phyloP scores from a whole-genome alignment of 2,113 vertebrate genomes.

The Oplegnathus fasciatus region DNA sequence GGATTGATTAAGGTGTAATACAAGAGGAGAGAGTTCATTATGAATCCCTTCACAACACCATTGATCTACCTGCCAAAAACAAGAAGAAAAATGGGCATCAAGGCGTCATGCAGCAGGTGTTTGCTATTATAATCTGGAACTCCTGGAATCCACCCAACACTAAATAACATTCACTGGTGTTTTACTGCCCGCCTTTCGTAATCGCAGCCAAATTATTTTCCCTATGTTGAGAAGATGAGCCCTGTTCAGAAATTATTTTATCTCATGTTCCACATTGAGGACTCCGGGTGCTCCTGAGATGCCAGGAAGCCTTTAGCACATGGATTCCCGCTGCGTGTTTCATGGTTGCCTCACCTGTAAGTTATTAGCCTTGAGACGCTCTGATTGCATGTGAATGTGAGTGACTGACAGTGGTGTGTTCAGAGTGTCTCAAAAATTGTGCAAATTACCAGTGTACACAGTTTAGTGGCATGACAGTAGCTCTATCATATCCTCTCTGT shows the following conservation, averaged over 20 bases:
- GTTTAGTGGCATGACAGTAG: too few relatives aligned
- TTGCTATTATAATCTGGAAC: background rate
- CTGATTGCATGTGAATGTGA: too few relatives aligned
- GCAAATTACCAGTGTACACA: too few relatives aligned
- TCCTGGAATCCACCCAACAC: constrained; percentile 1
- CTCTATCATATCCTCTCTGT: too few relatives aligned
- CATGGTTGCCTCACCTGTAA: background rate
- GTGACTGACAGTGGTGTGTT: too few relatives aligned
- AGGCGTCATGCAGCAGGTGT: constrained; percentile 6
- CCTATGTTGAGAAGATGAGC: background rate
- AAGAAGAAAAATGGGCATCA: constrained; percentile 6
- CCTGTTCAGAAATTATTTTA: background rate
- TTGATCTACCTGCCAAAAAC: constrained; percentile 18
- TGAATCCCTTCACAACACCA: constrained; percentile 4
- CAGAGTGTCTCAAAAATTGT: too few relatives aligned
- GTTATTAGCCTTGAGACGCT: background rate
- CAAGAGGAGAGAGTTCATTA: background rate
- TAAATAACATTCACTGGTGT: constrained; percentile 5
- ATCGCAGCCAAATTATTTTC: constrained; percentile 4
- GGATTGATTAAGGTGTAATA: constrained; percentile 3
- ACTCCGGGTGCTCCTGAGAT: background rate
- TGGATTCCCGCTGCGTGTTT: background rate
- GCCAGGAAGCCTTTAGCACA: background rate
- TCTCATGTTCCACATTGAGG: background rate
- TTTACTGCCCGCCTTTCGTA: background rate